Conservation (phyloP, 2,113 vertebrate species). For the Spea multiplicata region DNA sequence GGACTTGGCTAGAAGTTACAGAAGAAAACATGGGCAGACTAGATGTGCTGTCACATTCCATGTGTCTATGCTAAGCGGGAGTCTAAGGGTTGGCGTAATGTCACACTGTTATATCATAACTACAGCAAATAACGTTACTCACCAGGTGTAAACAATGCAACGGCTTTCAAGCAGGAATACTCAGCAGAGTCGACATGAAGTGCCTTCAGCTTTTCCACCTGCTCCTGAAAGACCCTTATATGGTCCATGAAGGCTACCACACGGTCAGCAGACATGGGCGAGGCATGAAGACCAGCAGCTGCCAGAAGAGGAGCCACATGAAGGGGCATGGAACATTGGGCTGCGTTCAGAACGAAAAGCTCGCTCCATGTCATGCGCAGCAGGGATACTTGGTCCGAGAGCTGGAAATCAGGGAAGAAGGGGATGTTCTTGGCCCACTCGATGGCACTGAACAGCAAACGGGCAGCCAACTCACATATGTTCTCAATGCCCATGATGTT, state of each 20-base stretch:
- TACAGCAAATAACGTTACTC: constrained; percentile 45
- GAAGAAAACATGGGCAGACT: no score
- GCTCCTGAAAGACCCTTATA: constrained; percentile 82
- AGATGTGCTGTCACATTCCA: no score
- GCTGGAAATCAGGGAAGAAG: constrained; percentile 82
- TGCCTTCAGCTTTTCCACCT: constrained; percentile 82
- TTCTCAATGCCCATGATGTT: constrained; percentile 82
- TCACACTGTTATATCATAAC: no score
- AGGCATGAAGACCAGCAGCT: constrained; percentile 77
- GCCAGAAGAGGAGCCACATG: constrained; percentile 79
- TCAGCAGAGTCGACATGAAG: constrained; percentile 81
- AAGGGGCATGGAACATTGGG: constrained; percentile 79
- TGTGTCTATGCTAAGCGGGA: no score
- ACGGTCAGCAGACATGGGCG: constrained; percentile 77
- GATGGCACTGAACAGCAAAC: constrained; percentile 81
- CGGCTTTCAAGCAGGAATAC: constrained; percentile 80
- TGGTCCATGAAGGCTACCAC: constrained; percentile 87
- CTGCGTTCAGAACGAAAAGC: constrained; percentile 81
- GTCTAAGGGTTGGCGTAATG: no score
- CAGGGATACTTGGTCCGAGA: constrained; percentile 78
- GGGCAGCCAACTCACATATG: constrained; percentile 81
- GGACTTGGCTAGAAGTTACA: no score
- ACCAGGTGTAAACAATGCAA: constrained; percentile 82
- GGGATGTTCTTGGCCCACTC: constrained; percentile 88
- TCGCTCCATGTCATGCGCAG: constrained; percentile 83